Evolutionary conservation across 2,797 vertebrate genomes (phyloP).

Genomic region (Thaleichthys pacificus): DNA sequence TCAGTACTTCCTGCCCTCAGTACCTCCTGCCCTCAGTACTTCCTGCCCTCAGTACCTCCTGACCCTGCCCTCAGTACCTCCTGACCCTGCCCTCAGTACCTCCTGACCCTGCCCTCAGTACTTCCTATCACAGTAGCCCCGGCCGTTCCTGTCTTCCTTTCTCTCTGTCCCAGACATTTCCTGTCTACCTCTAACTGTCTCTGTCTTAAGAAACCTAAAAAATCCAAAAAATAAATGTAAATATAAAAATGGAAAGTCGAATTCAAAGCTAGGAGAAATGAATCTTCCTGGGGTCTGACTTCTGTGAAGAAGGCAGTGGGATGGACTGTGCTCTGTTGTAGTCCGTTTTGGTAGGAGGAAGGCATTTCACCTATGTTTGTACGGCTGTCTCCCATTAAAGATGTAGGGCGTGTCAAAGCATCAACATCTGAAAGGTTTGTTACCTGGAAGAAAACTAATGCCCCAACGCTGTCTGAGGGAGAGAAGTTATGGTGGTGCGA

Average conservation of each 20-base stretch:
- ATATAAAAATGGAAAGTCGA: no score
- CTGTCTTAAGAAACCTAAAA: background rate
- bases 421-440: background rate
- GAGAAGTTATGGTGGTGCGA: background rate
- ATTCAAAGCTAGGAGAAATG: no score
- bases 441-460: background rate
- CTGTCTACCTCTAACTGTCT: background rate
- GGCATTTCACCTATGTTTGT: background rate
- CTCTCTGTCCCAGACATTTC: no score
- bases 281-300: background rate
- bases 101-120: background rate
- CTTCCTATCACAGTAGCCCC: no score
- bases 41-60: no score
- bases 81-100: background rate
- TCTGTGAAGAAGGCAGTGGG: background rate
- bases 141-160: no score
- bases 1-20: background rate
- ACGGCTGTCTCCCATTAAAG: background rate
- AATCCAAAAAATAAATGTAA: no score
- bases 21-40: background rate
- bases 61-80: no score
- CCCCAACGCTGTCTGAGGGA: slow-evolving; percentile 3
- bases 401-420: background rate
- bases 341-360: no score
- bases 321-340: background rate